Evolutionary conservation across 1,140 invertebrate genomes (phyloP), one percentile per base, ranked within the genome.

Genomic region (Maconellicoccus hirsutus): DNA sequence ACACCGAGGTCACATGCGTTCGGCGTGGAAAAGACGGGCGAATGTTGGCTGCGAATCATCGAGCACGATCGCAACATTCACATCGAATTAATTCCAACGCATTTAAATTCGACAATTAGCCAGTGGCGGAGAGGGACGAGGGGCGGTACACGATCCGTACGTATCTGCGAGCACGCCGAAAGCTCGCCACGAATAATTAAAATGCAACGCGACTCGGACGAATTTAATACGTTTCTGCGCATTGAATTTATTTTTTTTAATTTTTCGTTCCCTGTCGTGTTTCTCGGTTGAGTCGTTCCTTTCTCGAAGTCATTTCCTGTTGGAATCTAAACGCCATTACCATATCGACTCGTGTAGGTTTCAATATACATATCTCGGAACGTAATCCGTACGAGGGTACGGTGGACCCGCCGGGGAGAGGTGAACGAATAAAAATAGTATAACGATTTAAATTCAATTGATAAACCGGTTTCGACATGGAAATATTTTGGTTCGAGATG

Each of bases 331-430:
- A 52, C 42, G 42, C 42, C 42, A 52, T 52, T 52, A 52, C 42
- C 42, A 52, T 52, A 52, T 52, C 42, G 42, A 52, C 42, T 52
- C 16, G 42, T 52, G 42, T 52, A 52, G 42, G 42, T 52, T 52
- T 52, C 42, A 52, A 52, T 52, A 52, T 52, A n/a, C n/a, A n/a
- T n/a, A 38, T 38, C 33, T 38, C 33, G 33, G 33, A 38, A 6
- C 14, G 33, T 14, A 7, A 38, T 14, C 33, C 6, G 6, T 38
- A 38, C 33, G 33, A 38, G 6, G 33, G 33, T n/a, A n/a, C 33
- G 33, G 33, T 7, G 33, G 6, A 14, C 33, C 6, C 42, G 16
- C 12, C 4, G 12, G 29, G 12, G 29, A 12, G 12, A 6, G 29
- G 42, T 19, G 42, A 16, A 52, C 42, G 42, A 52, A 52, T 52